These are phyloP conservation scores for Chroicocephalus ridibundus DNA, from an alignment of 2,113 vertebrate genomes.

Conservation along the genomic window DNA sequence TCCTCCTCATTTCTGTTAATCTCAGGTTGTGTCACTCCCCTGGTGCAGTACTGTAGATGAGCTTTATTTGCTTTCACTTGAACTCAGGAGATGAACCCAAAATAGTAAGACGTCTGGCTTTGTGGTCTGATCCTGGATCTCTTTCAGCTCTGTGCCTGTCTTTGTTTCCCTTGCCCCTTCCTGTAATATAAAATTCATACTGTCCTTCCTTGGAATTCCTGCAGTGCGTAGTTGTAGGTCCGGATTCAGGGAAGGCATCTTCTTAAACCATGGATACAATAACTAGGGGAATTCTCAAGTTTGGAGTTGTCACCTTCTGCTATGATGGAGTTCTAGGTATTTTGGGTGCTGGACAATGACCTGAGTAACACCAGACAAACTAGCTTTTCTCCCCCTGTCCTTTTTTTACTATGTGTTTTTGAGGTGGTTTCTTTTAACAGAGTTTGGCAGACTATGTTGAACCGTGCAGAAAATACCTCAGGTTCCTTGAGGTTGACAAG, in stretches of 20 bases:
- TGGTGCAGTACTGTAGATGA: background rate
- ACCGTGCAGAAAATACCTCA: background rate
- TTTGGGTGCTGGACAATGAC: background rate
- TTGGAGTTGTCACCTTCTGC: background rate
- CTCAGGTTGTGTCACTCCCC: background rate
- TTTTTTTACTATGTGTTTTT: background rate
- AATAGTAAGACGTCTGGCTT: background rate
- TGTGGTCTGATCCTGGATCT: background rate
- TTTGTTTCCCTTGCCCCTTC: background rate
- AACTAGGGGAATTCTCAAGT: background rate
- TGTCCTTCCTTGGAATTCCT: background rate
- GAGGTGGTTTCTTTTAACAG: background rate
- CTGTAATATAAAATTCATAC: background rate
- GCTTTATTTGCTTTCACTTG: background rate
- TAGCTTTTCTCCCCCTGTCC: background rate
- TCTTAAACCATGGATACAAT: background rate
- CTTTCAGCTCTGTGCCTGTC: background rate
- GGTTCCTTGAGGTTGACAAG: background rate
- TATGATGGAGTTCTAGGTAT: background rate
- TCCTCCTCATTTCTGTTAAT: background rate
- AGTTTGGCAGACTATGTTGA: background rate
- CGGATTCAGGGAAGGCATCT: background rate
- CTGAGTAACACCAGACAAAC: background rate
- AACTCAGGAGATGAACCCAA: background rate
- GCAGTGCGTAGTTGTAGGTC: accelerated